These are phyloP conservation scores for Menidia menidia DNA, from an alignment of 2,797 vertebrate genomes.

Conservation along the genomic window DNA sequence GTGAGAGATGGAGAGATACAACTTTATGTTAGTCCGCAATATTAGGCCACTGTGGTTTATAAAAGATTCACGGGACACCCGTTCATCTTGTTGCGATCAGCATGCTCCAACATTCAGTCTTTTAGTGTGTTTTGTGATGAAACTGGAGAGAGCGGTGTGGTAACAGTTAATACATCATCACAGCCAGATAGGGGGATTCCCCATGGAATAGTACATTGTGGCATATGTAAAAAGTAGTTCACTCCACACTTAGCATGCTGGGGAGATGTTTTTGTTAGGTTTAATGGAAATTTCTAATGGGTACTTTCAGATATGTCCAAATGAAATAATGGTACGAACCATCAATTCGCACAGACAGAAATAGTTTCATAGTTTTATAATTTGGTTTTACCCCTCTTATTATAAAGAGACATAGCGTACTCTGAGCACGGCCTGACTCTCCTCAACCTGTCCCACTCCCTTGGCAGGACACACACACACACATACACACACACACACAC, in stretches of 20 bases:
- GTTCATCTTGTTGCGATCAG: constrained; percentile 63
- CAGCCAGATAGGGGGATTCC: constrained; percentile 76
- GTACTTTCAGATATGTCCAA: constrained; percentile 79
- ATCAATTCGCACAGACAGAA: constrained; percentile 72
- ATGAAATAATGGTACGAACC: constrained; percentile 78
- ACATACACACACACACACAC: constrained; percentile 40
- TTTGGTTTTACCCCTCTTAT: constrained; percentile 59
- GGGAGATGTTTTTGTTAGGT: constrained; percentile 79
- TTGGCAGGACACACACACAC: constrained; percentile 42
- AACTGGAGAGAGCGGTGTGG: constrained; percentile 64
- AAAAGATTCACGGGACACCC: constrained; percentile 55
- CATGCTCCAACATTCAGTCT: constrained; percentile 51
- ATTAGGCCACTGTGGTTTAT: constrained; percentile 57
- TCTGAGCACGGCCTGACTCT: constrained; percentile 54
- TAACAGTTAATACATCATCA: constrained; percentile 82
- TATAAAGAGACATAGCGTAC: constrained; percentile 57
- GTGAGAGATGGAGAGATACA: constrained; percentile 71
- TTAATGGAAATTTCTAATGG: constrained; percentile 83
- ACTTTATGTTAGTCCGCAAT: constrained; percentile 59
- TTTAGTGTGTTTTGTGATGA: constrained; percentile 65
- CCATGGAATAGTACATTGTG: constrained; percentile 74
- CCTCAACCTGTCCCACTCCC: constrained; percentile 43
- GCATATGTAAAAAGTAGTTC: constrained; percentile 84
- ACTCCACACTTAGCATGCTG: constrained; percentile 82
- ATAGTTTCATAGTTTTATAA: constrained; percentile 76